Evolutionary conservation across 2,888 invertebrate species (phyloP).

Genomic region (Leucoma salicis): DNA sequence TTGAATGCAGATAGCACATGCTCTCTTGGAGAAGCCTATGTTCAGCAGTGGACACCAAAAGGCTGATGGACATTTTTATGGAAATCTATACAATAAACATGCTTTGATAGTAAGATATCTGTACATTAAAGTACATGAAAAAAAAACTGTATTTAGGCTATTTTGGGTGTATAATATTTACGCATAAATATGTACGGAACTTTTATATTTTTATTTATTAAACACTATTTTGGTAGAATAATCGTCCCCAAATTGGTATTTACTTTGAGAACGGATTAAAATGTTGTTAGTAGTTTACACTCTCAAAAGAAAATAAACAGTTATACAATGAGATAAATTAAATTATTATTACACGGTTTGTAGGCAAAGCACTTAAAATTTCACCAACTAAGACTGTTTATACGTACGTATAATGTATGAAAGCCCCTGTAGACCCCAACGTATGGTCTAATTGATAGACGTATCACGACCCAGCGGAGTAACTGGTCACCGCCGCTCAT

Average conservation of each 20-base stretch:
- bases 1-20: too few species aligned
- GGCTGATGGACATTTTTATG: too few species aligned
- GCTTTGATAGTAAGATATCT: background rate
- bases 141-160: background rate
- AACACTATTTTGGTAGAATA: too few species aligned
- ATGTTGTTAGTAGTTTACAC: background rate
- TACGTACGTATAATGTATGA: constrained; percentile 58
- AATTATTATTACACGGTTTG: constrained; percentile 52
- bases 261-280: background rate
- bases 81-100: too few species aligned
- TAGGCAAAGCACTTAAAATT: constrained; percentile 56
- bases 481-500: background rate
- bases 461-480: background rate
- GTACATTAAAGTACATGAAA: background rate
- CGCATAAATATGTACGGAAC: too few species aligned
- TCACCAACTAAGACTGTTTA: constrained; percentile 53
- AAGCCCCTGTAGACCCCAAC: constrained; percentile 39
- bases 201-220: too few species aligned
- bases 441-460: constrained; percentile 17
- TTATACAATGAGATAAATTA: constrained; percentile 33
- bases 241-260: background rate
- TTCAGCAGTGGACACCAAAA: too few species aligned
- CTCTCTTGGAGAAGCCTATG: too few species aligned
- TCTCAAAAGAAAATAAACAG: background rate
- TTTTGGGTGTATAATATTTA: background rate